phyloP scores from a whole-genome alignment of 2,113 vertebrate genomes.

The Aptenodytes patagonicus region DNA sequence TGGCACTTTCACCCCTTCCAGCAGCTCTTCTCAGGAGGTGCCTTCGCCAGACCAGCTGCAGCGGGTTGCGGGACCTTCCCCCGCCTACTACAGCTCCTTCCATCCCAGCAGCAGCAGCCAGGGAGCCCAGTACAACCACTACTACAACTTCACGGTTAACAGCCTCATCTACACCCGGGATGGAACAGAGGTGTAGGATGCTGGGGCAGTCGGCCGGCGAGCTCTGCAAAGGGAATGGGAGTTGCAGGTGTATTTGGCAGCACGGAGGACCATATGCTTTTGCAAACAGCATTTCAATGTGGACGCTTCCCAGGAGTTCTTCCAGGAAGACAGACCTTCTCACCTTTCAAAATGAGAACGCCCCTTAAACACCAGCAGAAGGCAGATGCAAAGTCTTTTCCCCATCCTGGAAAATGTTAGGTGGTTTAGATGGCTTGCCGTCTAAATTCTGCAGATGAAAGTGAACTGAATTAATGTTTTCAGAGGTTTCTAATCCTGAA shows the following conservation, averaged over 20 bases:
- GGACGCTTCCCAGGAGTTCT: constrained; percentile 7
- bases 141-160: constrained; percentile 93
- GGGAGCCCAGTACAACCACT: constrained; percentile 84
- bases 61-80: constrained; percentile 54
- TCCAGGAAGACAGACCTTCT: background rate
- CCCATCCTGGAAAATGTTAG: background rate
- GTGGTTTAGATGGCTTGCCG: background rate
- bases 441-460: background rate
- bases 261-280: background rate
- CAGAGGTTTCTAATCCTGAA: constrained; percentile 29
- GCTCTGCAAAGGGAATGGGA: background rate
- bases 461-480: background rate
- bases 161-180: constrained; percentile 93
- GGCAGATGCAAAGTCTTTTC: background rate
- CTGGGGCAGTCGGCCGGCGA: background rate
- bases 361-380: constrained; percentile 5
- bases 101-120: constrained; percentile 77
- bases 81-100: constrained; percentile 88
- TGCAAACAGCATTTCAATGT: constrained; percentile 35
- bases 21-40: constrained; percentile 61
- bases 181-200: constrained; percentile 86
- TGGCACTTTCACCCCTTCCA: constrained; percentile 64
- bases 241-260: background rate
- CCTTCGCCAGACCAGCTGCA: constrained; percentile 62
- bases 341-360: background rate